These are phyloP conservation scores for Phenganax stokvisi DNA, from an alignment of 92 coral and sea anemone genomes.

Conservation along the genomic window DNA sequence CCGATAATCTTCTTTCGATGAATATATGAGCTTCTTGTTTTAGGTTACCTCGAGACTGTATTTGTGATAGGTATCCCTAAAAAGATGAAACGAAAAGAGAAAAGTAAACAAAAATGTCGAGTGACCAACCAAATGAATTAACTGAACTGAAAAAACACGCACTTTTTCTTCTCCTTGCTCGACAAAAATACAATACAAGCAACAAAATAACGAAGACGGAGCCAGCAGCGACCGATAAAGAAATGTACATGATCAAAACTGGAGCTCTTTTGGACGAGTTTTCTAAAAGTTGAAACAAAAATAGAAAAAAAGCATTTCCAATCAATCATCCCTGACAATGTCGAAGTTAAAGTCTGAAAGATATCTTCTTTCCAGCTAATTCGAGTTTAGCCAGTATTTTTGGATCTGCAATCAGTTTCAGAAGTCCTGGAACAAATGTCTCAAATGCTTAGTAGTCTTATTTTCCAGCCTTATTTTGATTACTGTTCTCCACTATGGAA, in stretches of 20 bases:
- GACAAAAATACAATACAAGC: conserved; percentile 18
- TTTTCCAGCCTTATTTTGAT: too few species aligned
- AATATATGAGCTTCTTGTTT: too few species aligned
- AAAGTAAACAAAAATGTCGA: neutral
- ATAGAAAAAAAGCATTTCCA: too few species aligned
- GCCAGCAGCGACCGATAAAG: conserved; percentile 23
- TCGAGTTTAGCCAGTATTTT: too few species aligned
- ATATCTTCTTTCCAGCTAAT: too few species aligned
- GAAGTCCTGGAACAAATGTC: too few species aligned
- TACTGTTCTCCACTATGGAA: too few species aligned
- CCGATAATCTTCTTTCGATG: too few species aligned
- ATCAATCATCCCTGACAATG: neutral
- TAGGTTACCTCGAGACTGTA: neutral
- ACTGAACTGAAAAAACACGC: neutral
- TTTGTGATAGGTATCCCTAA: neutral
- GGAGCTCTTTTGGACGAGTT: conserved; percentile 3
- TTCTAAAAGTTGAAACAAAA: neutral
- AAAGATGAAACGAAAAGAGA: neutral
- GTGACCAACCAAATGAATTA: neutral
- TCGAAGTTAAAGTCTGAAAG: too few species aligned
- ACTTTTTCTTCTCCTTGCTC: conserved; percentile 13
- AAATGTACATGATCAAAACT: conserved; percentile 13
- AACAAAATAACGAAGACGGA: neutral
- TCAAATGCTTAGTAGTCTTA: too few species aligned
- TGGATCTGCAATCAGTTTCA: too few species aligned